Percentiles rank a stretch among this genome's conserved stretches.
Conservation (phyloP, 2,888 invertebrate species). For the Linnaemya tessellans region DNA sequence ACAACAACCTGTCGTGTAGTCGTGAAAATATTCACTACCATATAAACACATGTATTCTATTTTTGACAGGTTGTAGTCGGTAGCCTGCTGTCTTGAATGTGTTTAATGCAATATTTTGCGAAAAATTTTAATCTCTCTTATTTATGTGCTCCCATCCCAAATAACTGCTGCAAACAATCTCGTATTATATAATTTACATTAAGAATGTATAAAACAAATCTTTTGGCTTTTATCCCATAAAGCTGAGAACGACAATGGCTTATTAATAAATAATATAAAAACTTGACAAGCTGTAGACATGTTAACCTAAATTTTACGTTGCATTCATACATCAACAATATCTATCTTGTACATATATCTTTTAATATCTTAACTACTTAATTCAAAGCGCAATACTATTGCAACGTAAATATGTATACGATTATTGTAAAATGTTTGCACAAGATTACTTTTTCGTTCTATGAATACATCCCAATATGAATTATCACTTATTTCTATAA, state of each 20-base stretch:
- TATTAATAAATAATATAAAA: constrained; percentile 47
- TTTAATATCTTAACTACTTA: not conserved
- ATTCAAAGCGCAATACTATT: constrained; percentile 53
- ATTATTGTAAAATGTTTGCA: constrained; percentile 6
- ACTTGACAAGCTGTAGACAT: constrained; percentile 52
- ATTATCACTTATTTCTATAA: constrained; percentile 52
- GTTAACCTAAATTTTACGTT: constrained; percentile 56
- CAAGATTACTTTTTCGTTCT: constrained; percentile 31
- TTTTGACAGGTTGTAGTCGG: no score
- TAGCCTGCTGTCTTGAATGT: no score
- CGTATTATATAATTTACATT: constrained; percentile 7
- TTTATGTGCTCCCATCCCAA: not conserved
- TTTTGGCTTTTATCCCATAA: not conserved
- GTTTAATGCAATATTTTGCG: no score
- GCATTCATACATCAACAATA: not conserved
- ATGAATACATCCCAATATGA: constrained; percentile 55
- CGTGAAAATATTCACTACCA: no score
- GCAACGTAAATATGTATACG: constrained; percentile 4
- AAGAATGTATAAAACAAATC: not conserved
- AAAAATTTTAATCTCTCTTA: not conserved
- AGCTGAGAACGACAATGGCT: no score
- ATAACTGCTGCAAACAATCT: not conserved
- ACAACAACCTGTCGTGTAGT: no score
- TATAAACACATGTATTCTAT: no score
- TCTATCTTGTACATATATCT: no score